Conservation (phyloP, 2,113 vertebrate genomes). For the Forbesichthys papilliferus region DNA sequence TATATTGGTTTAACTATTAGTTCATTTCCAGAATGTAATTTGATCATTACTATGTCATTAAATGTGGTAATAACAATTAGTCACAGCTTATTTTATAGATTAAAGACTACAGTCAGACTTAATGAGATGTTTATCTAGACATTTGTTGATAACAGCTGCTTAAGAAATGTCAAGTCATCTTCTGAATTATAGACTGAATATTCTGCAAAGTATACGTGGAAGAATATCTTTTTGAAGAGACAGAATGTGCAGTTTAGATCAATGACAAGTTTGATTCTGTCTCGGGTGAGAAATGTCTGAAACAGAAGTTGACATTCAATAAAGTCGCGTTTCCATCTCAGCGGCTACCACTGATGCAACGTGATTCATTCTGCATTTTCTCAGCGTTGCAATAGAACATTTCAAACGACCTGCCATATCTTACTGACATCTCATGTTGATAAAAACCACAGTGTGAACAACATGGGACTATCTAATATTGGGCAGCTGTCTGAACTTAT, state of each 20-base stretch:
- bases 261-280: constrained; percentile 6
- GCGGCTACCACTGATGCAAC: constrained; percentile 25
- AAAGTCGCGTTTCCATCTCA: not conserved
- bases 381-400: constrained; percentile 31
- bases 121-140: constrained; percentile 43
- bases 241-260: not conserved
- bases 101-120: constrained; percentile 15
- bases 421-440: constrained; percentile 23
- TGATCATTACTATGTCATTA: no score
- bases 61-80: not conserved
- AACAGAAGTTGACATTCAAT: not conserved
- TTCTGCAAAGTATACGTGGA: not conserved
- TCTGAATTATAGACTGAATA: constrained; percentile 33
- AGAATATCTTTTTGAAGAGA: constrained; percentile 9
- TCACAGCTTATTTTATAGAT: constrained; percentile 8
- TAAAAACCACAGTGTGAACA: constrained; percentile 25
- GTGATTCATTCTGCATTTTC: constrained; percentile 43
- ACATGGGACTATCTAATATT: constrained; percentile 13
- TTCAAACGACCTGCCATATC: constrained; percentile 31
- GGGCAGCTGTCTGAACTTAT: constrained; percentile 25
- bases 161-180: constrained; percentile 20
- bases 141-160: constrained; percentile 41
- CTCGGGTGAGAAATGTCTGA: not conserved
- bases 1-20: no score
- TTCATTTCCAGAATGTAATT: no score